Evolutionary conservation across 2,113 vertebrate species (phyloP).

Genomic region (Indri indri): DNA sequence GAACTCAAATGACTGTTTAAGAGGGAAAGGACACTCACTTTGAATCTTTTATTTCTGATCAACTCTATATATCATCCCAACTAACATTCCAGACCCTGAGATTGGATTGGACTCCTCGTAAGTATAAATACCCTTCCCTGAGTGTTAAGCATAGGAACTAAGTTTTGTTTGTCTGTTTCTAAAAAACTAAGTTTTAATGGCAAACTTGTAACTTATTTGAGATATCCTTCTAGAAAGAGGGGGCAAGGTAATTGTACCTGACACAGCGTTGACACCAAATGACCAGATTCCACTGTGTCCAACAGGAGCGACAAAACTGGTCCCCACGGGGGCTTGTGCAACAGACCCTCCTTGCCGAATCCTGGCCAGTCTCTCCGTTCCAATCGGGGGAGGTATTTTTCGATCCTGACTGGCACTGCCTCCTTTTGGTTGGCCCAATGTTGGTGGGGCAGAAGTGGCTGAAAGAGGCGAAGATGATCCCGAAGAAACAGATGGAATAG

Average conservation of each 20-base stretch:
- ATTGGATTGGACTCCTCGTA: not conserved
- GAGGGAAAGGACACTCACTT: not conserved
- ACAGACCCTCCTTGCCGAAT: conserved; percentile 97
- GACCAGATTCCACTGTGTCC: conserved; percentile 99
- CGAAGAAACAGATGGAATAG: conserved; percentile 94
- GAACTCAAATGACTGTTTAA: conserved; percentile 16
- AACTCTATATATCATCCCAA: conserved; percentile 11
- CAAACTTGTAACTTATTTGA: conserved; percentile 52
- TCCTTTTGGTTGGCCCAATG: conserved; percentile 91
- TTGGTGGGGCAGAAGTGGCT: conserved; percentile 90
- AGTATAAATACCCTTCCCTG: not conserved
- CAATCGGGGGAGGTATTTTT: conserved; percentile 97
- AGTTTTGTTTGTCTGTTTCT: not conserved
- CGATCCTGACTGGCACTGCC: conserved; percentile 91
- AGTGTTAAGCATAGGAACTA: conserved; percentile 23
- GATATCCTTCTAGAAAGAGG: not conserved
- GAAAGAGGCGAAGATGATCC: conserved; percentile 94
- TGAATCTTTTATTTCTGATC: conserved; percentile 41
- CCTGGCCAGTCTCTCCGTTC: conserved; percentile 95
- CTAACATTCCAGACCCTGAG: conserved; percentile 31
- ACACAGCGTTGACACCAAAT: conserved; percentile 95
- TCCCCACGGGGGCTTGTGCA: conserved; percentile 92
- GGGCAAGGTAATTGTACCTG: conserved; percentile 85
- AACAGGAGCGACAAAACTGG: conserved; percentile 95
- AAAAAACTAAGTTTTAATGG: conserved; percentile 34